Evolutionary conservation across 2,113 vertebrate genomes (phyloP), one percentile per base, ranked within the genome.

Genomic region (Lagopus muta): DNA sequence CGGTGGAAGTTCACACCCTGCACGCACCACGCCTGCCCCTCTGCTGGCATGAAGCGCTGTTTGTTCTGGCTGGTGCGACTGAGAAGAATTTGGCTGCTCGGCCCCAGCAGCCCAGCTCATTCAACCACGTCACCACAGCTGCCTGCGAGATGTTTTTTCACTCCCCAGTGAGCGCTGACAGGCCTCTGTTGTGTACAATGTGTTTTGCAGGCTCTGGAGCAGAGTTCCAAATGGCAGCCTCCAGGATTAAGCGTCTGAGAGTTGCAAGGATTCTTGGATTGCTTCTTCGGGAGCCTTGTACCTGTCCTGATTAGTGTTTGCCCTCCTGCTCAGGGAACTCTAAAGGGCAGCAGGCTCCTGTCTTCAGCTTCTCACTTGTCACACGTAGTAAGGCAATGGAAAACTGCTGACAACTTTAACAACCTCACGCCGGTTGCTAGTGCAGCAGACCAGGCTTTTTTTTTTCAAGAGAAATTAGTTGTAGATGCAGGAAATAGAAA

Each of bases 351-450:
- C n/a, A 65, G 32, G 30, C 38, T 75, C 48, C 28, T 54, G 21
- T 28, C 84, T 75, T 70, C 27, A 84, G 18, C 18, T 84, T 38
- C 69, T 48, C 40, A 38, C 13, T 25, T 54, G 10, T 66, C 60
- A 43, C 27, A 42, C 16, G 4, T 40, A 36, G 19, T 48, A 30
- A 32, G 45, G 15, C 34, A 67, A 62, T 43, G 58, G 69, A 70
- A 75, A 54, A 36, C 55, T 58, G 20, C 61, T 64, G 40, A 45
- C 17, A 67, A 32, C 24, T 11, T 2, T n/a, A 18, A n/a, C 0
- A 0, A 60, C 50, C 19, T 42, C 1, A 0, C 47, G 22, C n/a
- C 4, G 22, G 64, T 50, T 0, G 0, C 69, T 20, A 21, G 34
- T 62, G 50, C 40, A 76, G 58, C 57, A 65, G 57, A 50, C 55